These are phyloP conservation scores for Liopterus haemorrhoidalis DNA, from an alignment of 2,888 invertebrate genomes.

Conservation along the genomic window DNA sequence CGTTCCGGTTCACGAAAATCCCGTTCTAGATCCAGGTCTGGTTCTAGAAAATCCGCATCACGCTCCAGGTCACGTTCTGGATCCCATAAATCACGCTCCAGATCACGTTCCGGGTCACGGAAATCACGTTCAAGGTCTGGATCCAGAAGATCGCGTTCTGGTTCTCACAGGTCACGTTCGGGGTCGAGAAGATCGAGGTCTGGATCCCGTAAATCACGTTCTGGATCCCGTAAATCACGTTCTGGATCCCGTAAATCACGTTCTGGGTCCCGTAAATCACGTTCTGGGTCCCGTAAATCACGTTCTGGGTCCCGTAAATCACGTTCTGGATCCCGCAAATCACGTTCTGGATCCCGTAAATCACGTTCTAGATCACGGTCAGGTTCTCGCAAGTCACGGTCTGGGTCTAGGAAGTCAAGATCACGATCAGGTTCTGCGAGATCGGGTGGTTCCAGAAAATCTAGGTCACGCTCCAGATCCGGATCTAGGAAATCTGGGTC, in stretches of 20 bases:
- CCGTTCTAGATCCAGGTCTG: conserved; percentile 27
- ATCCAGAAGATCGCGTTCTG: conserved; percentile 31
- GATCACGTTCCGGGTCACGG: conserved; percentile 34
- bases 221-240: conserved; percentile 30
- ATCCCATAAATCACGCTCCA: conserved; percentile 32
- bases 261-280: conserved; percentile 36
- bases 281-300: conserved; percentile 38
- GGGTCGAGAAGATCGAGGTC: conserved; percentile 19
- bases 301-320: conserved; percentile 37
- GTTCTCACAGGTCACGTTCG: conserved; percentile 24
- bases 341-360: conserved; percentile 38
- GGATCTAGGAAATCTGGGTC: conserved; percentile 37
- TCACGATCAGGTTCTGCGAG: conserved; percentile 38
- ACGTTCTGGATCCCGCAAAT: conserved; percentile 34
- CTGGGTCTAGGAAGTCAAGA: conserved; percentile 31
- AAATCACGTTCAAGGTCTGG: conserved; percentile 29
- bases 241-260: conserved; percentile 33
- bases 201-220: conserved; percentile 30
- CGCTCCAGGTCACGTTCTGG: conserved; percentile 28
- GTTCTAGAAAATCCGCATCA: conserved; percentile 19
- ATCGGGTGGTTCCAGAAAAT: conserved; percentile 26
- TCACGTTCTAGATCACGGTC: conserved; percentile 41
- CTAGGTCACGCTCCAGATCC: conserved; percentile 32
- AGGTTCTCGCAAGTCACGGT: conserved; percentile 35
- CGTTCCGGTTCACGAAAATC: conserved; percentile 31